Conservation (phyloP, 2,113 vertebrate genomes). For the Coturnix japonica region DNA sequence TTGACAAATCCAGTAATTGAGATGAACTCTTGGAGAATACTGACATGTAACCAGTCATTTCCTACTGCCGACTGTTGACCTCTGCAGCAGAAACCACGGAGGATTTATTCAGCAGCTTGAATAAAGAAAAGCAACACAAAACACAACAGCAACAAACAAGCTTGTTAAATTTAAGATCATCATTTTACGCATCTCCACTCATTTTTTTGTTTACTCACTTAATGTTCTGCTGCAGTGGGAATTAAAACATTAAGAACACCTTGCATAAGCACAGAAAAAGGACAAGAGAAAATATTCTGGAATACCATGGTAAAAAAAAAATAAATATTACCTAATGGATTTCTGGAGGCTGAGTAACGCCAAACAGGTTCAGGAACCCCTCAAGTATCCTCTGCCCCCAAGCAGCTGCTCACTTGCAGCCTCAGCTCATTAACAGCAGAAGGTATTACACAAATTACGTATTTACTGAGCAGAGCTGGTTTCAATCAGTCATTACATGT, state of each 20-base stretch:
- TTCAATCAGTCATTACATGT: neutral
- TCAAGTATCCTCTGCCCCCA: neutral
- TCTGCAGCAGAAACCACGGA: slow-evolving; percentile 31
- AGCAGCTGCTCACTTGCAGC: neutral
- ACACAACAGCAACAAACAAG: neutral
- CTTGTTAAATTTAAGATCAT: slow-evolving; percentile 36
- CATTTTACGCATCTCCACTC: slow-evolving; percentile 14
- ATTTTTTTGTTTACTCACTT: slow-evolving; percentile 11
- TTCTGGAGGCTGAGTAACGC: neutral
- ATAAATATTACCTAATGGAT: neutral
- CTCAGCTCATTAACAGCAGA: slow-evolving; percentile 1
- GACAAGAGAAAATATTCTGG: neutral
- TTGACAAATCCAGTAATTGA: slow-evolving; percentile 76
- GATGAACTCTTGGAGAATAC: slow-evolving; percentile 68
- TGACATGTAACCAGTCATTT: slow-evolving; percentile 70
- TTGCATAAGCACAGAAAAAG: neutral
- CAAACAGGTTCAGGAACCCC: neutral
- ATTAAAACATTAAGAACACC: slow-evolving; percentile 6
- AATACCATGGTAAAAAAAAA: neutral
- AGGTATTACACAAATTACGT: neutral
- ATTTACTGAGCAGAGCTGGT: neutral
- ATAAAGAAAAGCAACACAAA: neutral
- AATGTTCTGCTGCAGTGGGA: neutral
- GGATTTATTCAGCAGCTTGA: slow-evolving; percentile 43
- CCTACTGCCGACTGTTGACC: slow-evolving; percentile 48